phyloP scores from a whole-genome alignment of 2,888 invertebrate genomes.

The Automeris io region DNA sequence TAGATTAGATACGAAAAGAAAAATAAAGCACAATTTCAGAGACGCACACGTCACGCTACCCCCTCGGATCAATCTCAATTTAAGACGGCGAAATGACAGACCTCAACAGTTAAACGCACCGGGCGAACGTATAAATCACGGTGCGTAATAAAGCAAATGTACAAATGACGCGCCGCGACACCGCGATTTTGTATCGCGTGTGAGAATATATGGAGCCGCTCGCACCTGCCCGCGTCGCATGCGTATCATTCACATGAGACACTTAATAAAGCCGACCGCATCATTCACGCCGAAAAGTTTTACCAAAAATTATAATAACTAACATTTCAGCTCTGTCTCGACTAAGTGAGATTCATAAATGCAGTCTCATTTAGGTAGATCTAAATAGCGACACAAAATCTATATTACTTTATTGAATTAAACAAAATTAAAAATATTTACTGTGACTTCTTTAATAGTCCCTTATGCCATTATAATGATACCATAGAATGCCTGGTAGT shows the following conservation, averaged over 20 bases:
- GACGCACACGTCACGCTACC: conserved; percentile 45
- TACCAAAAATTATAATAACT: neutral
- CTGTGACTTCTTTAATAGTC: too few relatives aligned
- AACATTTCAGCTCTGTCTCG: too few relatives aligned
- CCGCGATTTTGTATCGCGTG: conserved; percentile 22
- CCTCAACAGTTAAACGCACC: conserved; percentile 73
- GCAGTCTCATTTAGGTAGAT: too few relatives aligned
- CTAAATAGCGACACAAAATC: too few relatives aligned
- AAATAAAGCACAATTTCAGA: conserved; percentile 53
- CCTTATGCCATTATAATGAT: too few relatives aligned
- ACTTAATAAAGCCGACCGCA: conserved; percentile 57
- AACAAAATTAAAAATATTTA: too few relatives aligned
- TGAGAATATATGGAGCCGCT: conserved; percentile 18
- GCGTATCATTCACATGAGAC: conserved; percentile 62
- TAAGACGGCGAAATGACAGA: conserved; percentile 72
- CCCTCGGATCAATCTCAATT: conserved; percentile 73
- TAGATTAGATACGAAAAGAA: conserved; percentile 34
- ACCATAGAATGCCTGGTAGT: too few relatives aligned
- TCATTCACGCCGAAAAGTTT: neutral
- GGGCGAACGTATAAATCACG: conserved; percentile 69
- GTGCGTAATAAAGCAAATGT: conserved; percentile 67
- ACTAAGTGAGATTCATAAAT: too few relatives aligned
- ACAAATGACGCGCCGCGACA: conserved; percentile 53
- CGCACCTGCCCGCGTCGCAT: conserved; percentile 46
- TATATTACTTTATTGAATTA: too few relatives aligned